Percentiles rank a stretch among this genome's conserved stretches.
Conservation (phyloP, 2,797 vertebrate genomes). For the Darevskia mixta region DNA sequence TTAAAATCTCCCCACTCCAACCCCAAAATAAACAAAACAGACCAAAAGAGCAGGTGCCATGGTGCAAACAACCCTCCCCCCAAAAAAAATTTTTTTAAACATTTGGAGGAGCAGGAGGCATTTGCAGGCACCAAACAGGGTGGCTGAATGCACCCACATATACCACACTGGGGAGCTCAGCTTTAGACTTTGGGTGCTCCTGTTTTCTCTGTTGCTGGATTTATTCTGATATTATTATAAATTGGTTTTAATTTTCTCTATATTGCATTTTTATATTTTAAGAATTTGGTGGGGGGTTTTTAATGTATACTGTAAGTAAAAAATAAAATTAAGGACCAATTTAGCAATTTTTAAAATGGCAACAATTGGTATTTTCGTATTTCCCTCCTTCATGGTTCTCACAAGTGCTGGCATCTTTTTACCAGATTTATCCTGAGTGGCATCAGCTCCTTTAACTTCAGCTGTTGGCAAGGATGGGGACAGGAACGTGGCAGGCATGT, state of each 20-base stretch:
- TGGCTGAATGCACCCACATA: no score
- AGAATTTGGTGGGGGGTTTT: background rate
- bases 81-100: no score
- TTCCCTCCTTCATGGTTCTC: background rate
- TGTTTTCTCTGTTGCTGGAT: background rate
- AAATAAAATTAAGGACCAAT: background rate
- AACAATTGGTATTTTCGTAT: background rate
- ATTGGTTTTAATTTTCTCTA: no score
- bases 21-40: no score
- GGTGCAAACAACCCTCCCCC: no score
- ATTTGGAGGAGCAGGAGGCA: no score
- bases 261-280: background rate
- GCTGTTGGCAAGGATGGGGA: constrained; percentile 60
- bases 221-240: background rate
- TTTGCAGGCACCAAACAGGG: no score
- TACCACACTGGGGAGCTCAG: no score
- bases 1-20: no score
- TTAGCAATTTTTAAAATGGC: background rate
- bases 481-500: constrained; percentile 53
- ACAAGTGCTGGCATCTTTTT: background rate
- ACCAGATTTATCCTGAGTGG: constrained; percentile 79
- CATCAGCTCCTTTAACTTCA: constrained; percentile 70
- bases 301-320: background rate
- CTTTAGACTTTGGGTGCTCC: background rate
- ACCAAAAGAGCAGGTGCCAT: no score